Percentiles rank a stretch among this genome's conserved stretches.
These are phyloP conservation scores for Catharus bicknelli DNA, from an alignment of 2,113 vertebrate genomes.

Conservation along the genomic window DNA sequence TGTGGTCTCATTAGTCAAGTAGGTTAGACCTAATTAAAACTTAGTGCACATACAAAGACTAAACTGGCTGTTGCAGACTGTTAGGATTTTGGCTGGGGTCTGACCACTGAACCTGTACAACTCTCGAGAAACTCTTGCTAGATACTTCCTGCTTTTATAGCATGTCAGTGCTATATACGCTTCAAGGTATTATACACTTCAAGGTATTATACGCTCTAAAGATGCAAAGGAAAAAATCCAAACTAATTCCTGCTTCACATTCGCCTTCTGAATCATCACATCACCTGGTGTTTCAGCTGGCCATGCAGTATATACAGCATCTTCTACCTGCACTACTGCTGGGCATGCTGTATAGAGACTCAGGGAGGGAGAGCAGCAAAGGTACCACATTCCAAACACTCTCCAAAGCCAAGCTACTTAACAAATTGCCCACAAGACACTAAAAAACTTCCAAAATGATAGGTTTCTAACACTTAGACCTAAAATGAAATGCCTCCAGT, in stretches of 20 bases:
- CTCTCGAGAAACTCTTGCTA: neutral
- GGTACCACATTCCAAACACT: neutral
- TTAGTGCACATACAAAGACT: neutral
- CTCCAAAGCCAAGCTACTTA: neutral
- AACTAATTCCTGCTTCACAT: neutral
- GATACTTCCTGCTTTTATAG: neutral
- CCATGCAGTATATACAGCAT: accelerated
- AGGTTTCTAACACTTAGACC: neutral
- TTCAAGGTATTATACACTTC: neutral
- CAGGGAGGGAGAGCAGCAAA: neutral
- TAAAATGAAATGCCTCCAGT: neutral
- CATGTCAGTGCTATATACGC: neutral
- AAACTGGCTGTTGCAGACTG: neutral
- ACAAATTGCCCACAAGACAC: neutral
- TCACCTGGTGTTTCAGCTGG: neutral
- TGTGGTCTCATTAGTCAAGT: conserved; percentile 27
- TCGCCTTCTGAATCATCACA: neutral
- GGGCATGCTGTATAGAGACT: neutral
- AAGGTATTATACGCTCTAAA: neutral
- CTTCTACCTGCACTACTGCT: neutral
- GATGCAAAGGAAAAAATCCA: neutral
- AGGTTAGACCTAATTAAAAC: conserved; percentile 41
- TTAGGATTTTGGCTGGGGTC: neutral
- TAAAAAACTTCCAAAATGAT: neutral
- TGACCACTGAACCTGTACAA: neutral